phyloP scores from a whole-genome alignment of 92 coral and sea anemone species.

The Meandrina meandrites region DNA sequence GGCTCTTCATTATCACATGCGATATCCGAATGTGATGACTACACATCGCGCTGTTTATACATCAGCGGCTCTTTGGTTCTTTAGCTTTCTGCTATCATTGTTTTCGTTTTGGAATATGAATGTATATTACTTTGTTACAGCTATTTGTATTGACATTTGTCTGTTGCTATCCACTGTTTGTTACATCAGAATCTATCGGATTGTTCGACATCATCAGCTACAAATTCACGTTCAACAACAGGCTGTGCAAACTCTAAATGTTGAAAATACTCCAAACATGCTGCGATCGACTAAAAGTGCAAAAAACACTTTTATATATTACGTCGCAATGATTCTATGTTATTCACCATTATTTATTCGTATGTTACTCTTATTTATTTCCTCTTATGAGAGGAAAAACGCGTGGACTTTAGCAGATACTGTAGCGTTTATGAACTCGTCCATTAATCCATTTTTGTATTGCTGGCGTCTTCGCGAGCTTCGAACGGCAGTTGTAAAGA shows the following conservation, averaged over 20 bases:
- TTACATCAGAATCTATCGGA: not conserved
- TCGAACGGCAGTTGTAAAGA: conserved; percentile 17
- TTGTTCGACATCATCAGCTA: not conserved
- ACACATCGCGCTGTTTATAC: too few relatives aligned
- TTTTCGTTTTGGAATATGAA: not conserved
- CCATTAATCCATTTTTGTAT: conserved; percentile 19
- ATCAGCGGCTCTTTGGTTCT: not conserved
- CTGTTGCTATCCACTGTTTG: not conserved
- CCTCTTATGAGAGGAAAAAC: not conserved
- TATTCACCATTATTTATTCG: not conserved
- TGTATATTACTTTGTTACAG: not conserved
- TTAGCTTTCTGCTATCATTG: not conserved
- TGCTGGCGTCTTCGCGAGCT: conserved; percentile 27
- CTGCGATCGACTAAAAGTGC: not conserved
- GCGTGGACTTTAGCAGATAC: not conserved
- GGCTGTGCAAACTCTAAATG: not conserved
- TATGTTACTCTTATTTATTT: too few relatives aligned
- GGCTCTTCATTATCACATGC: too few relatives aligned
- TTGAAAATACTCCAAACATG: not conserved
- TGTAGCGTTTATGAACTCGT: not conserved
- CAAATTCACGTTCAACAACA: too few relatives aligned
- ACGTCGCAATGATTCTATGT: not conserved
- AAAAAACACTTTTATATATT: not conserved
- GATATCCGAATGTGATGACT: not conserved
- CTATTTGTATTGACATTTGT: not conserved